Base-by-base conservation (phyloP, 2,113 vertebrate genomes). In the Orycteropus afer region DNA sequence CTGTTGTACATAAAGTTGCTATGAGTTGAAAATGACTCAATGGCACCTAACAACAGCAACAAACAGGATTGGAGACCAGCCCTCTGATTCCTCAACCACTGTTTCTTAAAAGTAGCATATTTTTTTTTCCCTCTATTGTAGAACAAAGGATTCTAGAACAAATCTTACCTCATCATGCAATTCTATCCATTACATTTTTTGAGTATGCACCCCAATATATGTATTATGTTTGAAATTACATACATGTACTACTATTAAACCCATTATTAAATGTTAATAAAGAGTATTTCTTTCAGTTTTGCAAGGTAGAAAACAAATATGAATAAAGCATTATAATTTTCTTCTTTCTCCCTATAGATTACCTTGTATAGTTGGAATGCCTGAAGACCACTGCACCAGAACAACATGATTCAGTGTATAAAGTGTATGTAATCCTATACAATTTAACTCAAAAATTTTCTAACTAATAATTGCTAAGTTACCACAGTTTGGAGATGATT, bases 41-140 rank as follows among this genome's bases (percentile, higher is more conserved):
- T n/a, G n/a, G n/a, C n/a, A n/a, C n/a, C n/a, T n/a, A n/a, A n/a
- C n/a, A n/a, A n/a, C n/a, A n/a, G n/a, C n/a, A n/a, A n/a, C n/a
- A n/a, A 0, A 5, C 22, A 34, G 37, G 42, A 42, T 0, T 53
- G 59, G n/a, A 37, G 34, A 27, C 13, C 57, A n/a, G 29, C 45
- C 59, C 53, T 73, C 10, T 47, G 2, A 14, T 27, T 34, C 37
- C 61, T 34, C 8, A 32, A 3, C 14, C 25, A 17, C 25, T 27
- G 59, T 22, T 17, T 34, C n/a, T 85, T 61, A 11, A 15, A 13
- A 0, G 1, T 2, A 55, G 11, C 18, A 14, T 0, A 7, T 18
- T 7, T 10, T 7, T 53, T 74, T 20, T 34, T 67, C n/a, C n/a
- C 45, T 85, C 25, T 57, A 0, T 14, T 77, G 59, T 25, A 4